Base-by-base conservation (phyloP, 2,797 vertebrate species). In the Trichosurus vulpecula region DNA sequence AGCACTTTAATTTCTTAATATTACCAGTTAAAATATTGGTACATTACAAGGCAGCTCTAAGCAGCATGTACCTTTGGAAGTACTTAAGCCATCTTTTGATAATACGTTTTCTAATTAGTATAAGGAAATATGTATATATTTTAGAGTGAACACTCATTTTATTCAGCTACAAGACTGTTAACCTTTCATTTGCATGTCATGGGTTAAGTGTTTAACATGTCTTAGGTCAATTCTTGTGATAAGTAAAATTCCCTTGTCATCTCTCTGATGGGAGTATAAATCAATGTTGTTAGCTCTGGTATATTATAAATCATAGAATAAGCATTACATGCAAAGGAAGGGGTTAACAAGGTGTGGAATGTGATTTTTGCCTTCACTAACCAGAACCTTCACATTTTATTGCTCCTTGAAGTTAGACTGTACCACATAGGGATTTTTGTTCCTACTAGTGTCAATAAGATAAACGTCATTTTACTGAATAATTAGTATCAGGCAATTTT, bases 121-220 rank as follows among this genome's bases (percentile, higher is more conserved):
- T 81, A 81, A 47, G 12, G 22, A 81, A 81, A 81, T 47, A 31
- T 97, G 58, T 87, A 6, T 54, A 31, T 61, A 54, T 92, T 89
- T 51, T 91, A 90, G 22, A 91, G 12, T 90, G 93, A 91, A 92
- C 52, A 87, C 19, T 91, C 31, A 81, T 81, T 81, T 81, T 81
- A 47, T 81, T 47, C 41, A 27, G 8, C 41, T 81, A 27, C 22
- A 81, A 47, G 6, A 47, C 9, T 81, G 19, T 81, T 81, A 81
- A 81, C n/a, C 0, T 81, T 27, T 90, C 95, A 92, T 54, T 92
- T 96, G 55, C 41, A 55, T 95, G n/a, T 89, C 25, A 30, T 52
- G 91, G 27, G 90, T 91, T 90, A 92, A 94, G 66, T 90, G 52
- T 53, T 95, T 95, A 91, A 10, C 52, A 92, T 96, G 47, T 95